Percentiles rank a stretch among this genome's conserved stretches.
Evolutionary conservation across 2,113 vertebrate species (phyloP).

Genomic region (Xenotilapia longispinis): DNA sequence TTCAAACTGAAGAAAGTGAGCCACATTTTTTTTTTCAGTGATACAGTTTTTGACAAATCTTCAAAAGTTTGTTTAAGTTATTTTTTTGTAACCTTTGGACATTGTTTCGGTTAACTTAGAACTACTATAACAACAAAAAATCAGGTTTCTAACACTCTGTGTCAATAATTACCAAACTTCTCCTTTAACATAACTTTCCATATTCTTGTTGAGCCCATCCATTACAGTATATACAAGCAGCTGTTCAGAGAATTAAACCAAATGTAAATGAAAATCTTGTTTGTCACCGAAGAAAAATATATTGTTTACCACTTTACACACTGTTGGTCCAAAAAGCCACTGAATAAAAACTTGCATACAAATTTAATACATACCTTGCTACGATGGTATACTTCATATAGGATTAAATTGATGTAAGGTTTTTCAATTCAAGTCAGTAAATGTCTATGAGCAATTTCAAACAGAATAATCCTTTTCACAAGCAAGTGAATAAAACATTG

Average conservation of each 20-base stretch:
- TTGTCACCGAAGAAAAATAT: background rate
- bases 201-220: background rate
- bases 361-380: background rate
- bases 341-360: background rate
- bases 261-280: background rate
- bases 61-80: background rate
- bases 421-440: background rate
- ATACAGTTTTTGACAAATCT: background rate
- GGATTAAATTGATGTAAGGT: background rate
- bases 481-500: conserved; percentile 43
- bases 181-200: background rate
- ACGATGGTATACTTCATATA: background rate
- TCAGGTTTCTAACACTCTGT: background rate
- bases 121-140: background rate
- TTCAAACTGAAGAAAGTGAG: background rate
- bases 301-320: background rate
- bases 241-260: background rate
- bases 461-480: conserved; percentile 36
- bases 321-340: background rate
- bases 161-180: background rate
- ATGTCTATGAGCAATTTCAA: conserved; percentile 12
- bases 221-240: background rate
- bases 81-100: background rate
- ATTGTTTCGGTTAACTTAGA: background rate
- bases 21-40: background rate